Percentiles rank a stretch among this genome's conserved stretches.
Evolutionary conservation across 2,888 invertebrate genomes (phyloP).

Genomic region (Ichneumoninae sp.): DNA sequence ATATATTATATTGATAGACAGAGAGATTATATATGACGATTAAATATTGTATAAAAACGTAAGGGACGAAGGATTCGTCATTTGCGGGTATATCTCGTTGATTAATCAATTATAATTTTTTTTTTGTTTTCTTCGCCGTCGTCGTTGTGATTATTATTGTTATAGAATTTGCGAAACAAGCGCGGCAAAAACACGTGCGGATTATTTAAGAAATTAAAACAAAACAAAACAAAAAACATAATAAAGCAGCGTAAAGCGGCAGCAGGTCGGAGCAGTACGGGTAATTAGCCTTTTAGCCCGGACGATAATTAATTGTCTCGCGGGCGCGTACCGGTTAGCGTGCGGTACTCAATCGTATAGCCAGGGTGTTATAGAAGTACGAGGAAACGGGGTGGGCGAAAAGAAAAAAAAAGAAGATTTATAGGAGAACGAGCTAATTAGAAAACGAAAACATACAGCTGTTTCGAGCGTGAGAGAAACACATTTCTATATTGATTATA

Average conservation of each 20-base stretch:
- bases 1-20: constrained; percentile 35
- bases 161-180: constrained; percentile 42
- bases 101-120: constrained; percentile 16
- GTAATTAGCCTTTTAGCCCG: constrained; percentile 80
- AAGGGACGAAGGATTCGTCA: constrained; percentile 15
- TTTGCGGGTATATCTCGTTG: constrained; percentile 21
- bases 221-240: constrained; percentile 39
- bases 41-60: constrained; percentile 42
- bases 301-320: constrained; percentile 79
- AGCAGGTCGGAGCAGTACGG: constrained; percentile 83
- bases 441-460: constrained; percentile 18
- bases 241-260: constrained; percentile 69
- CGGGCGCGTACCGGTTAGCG: constrained; percentile 71
- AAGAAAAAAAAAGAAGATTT: constrained; percentile 16
- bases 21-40: constrained; percentile 35
- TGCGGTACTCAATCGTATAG: constrained; percentile 67
- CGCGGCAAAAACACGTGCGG: constrained; percentile 48
- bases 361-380: constrained; percentile 57
- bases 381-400: constrained; percentile 47
- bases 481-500: constrained; percentile 26
- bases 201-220: constrained; percentile 54
- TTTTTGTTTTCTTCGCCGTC: constrained; percentile 34
- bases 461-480: constrained; percentile 9
- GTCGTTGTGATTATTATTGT: constrained; percentile 52
- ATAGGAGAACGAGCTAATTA: not conserved